phyloP scores from a whole-genome alignment of 1,140 invertebrate genomes.

The Orius insidiosus region DNA sequence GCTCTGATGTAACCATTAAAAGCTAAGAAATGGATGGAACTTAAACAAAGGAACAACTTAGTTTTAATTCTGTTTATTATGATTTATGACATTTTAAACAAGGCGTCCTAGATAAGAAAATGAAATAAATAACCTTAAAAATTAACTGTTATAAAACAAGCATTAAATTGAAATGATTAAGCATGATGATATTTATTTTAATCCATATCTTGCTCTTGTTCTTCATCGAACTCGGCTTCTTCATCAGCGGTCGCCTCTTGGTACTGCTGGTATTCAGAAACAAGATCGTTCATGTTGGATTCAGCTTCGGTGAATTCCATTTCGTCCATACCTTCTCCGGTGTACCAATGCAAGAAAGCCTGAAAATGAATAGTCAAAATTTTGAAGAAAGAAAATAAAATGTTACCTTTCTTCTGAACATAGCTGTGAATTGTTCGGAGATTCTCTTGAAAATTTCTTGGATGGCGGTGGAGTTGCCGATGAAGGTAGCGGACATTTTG shows the following conservation, averaged over 20 bases:
- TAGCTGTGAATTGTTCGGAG: conserved; percentile 75
- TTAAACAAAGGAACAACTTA: no score
- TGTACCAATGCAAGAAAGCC: conserved; percentile 82
- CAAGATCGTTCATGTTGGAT: conserved; percentile 46
- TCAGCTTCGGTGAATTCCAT: conserved; percentile 41
- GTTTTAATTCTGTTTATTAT: no score
- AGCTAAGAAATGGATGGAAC: no score
- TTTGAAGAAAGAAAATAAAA: background rate
- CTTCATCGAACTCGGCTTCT: conserved; percentile 61
- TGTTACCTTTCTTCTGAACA: conserved; percentile 66
- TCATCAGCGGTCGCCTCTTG: conserved; percentile 66
- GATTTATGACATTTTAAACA: no score
- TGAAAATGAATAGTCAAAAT: background rate
- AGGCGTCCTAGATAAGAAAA: no score
- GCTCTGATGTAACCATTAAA: no score
- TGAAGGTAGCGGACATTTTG: conserved; percentile 85
- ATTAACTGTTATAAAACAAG: no score
- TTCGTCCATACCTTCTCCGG: conserved; percentile 27
- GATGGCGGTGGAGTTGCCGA: conserved; percentile 79
- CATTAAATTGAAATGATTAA: no score
- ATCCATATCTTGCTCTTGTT: conserved; percentile 38
- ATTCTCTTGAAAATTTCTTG: conserved; percentile 77
- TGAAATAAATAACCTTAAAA: no score
- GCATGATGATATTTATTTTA: background rate
- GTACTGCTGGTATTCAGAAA: conserved; percentile 50